Evolutionary conservation across 1,140 invertebrate genomes (phyloP).

Genomic region (Bombyx mori): DNA sequence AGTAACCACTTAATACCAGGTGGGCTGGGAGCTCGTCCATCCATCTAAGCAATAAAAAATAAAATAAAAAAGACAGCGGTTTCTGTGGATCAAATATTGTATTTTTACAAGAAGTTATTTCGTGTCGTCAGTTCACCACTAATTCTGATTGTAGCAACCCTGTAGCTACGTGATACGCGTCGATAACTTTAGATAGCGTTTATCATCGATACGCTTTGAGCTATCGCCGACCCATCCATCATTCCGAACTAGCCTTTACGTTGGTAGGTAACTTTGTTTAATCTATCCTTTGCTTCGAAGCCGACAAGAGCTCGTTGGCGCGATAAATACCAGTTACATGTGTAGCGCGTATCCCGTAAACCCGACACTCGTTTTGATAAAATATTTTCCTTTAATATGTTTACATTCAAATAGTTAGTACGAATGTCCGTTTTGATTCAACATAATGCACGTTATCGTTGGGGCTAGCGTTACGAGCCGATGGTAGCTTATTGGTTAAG

Average conservation of each 20-base stretch:
- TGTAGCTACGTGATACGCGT: conserved; percentile 25
- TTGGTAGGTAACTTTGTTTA: conserved; percentile 23
- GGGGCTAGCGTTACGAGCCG: conserved; percentile 4
- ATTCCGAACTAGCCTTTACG: conserved; percentile 50
- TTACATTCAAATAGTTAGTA: conserved; percentile 23
- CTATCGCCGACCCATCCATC: conserved; percentile 61
- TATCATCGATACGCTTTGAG: conserved; percentile 62
- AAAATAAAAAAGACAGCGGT: too few relatives aligned
- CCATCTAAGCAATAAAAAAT: too few relatives aligned
- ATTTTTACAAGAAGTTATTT: too few relatives aligned
- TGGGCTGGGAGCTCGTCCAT: too few relatives aligned
- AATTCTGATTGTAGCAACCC: conserved; percentile 12
- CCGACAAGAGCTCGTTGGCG: conserved; percentile 38
- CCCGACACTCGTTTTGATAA: conserved; percentile 45
- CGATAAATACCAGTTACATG: conserved; percentile 55
- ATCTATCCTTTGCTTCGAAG: conserved; percentile 39
- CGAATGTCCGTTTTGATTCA: conserved; percentile 14
- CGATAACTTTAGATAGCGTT: conserved; percentile 47
- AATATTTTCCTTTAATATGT: conserved; percentile 45
- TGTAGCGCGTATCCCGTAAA: conserved; percentile 49
- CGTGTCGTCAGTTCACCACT: too few relatives aligned
- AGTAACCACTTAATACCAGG: too few relatives aligned
- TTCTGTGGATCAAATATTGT: too few relatives aligned
- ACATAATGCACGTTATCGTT: conserved; percentile 23
- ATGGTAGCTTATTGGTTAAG: conserved; percentile 9